These are phyloP conservation scores for Chrysodeixis includens DNA, from an alignment of 2,888 invertebrate genomes.

Conservation along the genomic window DNA sequence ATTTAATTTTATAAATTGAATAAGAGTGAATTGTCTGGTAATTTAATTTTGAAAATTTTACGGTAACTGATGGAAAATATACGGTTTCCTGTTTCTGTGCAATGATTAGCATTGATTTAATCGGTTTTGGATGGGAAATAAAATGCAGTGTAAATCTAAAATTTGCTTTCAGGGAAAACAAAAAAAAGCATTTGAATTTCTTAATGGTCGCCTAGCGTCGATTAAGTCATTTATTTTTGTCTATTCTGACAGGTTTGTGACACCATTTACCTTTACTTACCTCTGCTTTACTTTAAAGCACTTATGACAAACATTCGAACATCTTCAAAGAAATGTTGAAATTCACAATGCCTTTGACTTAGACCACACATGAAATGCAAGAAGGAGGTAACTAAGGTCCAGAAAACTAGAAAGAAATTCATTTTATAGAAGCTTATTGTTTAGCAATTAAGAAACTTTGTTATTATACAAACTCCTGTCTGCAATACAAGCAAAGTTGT, in stretches of 20 bases:
- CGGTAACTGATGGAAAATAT: conserved; percentile 30
- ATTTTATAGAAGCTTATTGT: conserved; percentile 48
- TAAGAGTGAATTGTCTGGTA: conserved; percentile 45
- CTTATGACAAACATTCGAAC: no score
- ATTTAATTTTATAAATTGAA: conserved; percentile 50
- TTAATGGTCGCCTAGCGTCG: no score
- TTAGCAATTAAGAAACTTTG: conserved; percentile 48
- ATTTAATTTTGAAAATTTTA: conserved; percentile 41
- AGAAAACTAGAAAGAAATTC: no score
- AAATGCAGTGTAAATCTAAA: neutral
- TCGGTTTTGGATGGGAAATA: neutral
- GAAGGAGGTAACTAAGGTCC: conserved; percentile 44
- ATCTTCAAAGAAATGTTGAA: no score
- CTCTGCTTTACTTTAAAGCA: no score
- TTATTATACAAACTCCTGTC: conserved; percentile 40
- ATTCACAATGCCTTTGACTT: conserved; percentile 22
- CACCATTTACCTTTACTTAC: no score
- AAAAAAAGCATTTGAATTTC: no score
- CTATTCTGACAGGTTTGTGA: no score
- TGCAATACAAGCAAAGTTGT: conserved; percentile 42
- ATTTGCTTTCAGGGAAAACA: neutral
- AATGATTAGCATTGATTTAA: conserved; percentile 4
- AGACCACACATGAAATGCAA: conserved; percentile 17
- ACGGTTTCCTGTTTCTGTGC: neutral
- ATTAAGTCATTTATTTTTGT: no score